These are phyloP conservation scores for Nephrotoma guestfalica DNA, from an alignment of 2,888 invertebrate genomes.

Conservation along the genomic window DNA sequence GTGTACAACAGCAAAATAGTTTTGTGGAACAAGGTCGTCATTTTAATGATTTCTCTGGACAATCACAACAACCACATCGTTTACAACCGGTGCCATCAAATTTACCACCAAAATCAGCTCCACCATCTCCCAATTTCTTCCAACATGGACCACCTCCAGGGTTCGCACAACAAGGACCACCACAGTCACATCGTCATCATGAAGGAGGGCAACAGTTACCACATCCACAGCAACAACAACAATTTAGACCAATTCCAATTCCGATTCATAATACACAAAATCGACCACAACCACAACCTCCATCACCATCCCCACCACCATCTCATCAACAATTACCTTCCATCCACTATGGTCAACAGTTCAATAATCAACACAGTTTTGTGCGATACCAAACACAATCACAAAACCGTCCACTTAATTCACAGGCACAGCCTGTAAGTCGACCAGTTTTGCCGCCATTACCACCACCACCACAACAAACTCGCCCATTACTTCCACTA, in stretches of 20 bases:
- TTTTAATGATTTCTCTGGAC: constrained; percentile 9
- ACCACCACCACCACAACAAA: constrained; percentile 29
- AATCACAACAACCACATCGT: constrained; percentile 10
- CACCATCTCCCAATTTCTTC: neutral
- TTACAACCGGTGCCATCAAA: constrained; percentile 15
- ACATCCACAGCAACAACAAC: constrained; percentile 17
- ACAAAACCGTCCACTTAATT: constrained; percentile 19
- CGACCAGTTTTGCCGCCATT: constrained; percentile 26
- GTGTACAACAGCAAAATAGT: neutral
- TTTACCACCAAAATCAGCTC: neutral
- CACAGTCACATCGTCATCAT: constrained; percentile 4
- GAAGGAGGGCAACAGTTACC: constrained; percentile 13
- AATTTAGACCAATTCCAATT: constrained; percentile 32
- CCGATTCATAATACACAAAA: constrained; percentile 31
- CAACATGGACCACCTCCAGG: neutral
- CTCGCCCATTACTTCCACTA: constrained; percentile 18
- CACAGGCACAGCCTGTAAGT: constrained; percentile 10
- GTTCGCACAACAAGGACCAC: neutral
- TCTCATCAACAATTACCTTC: constrained; percentile 20
- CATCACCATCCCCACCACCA: constrained; percentile 26
- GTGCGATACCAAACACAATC: neutral
- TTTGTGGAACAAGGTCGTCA: neutral
- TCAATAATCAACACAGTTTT: neutral
- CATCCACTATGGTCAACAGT: constrained; percentile 15
- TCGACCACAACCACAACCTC: constrained; percentile 17